These are phyloP conservation scores for Caloenas nicobarica DNA, from an alignment of 2,113 vertebrate genomes.

Conservation along the genomic window DNA sequence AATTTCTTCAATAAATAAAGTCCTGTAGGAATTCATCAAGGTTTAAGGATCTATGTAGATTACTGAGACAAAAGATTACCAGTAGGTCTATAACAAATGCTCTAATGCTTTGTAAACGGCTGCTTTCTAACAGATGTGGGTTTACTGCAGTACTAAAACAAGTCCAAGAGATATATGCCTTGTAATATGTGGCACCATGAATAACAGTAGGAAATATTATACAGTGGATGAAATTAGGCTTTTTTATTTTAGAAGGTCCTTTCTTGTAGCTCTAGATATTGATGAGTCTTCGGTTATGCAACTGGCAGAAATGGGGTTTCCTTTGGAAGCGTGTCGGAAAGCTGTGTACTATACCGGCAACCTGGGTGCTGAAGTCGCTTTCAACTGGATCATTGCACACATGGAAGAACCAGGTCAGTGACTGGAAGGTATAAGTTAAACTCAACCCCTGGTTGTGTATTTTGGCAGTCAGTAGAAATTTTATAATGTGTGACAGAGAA, in stretches of 20 bases:
- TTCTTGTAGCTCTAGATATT: constrained; percentile 88
- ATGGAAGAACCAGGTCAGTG: constrained; percentile 97
- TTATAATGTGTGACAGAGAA: background rate
- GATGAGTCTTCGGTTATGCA: constrained; percentile 96
- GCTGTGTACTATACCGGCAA: constrained; percentile 98
- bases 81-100: background rate
- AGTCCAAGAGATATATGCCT: background rate
- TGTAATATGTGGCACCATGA: background rate
- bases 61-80: background rate
- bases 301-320: constrained; percentile 98
- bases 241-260: background rate
- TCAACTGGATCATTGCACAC: constrained; percentile 99
- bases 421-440: background rate
- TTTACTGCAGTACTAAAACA: background rate
- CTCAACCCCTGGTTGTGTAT: background rate
- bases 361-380: constrained; percentile 94
- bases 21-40: background rate
- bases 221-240: background rate
- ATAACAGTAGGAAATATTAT: background rate
- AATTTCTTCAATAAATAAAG: background rate
- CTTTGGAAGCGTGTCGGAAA: constrained; percentile 94
- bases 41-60: background rate
- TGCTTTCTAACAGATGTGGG: background rate
- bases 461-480: constrained; percentile 8
- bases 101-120: background rate